Evolutionary conservation across 2,888 invertebrate species (phyloP), one percentile per base, ranked within the genome.

Genomic region (Cataglyphis altisquamis): DNA sequence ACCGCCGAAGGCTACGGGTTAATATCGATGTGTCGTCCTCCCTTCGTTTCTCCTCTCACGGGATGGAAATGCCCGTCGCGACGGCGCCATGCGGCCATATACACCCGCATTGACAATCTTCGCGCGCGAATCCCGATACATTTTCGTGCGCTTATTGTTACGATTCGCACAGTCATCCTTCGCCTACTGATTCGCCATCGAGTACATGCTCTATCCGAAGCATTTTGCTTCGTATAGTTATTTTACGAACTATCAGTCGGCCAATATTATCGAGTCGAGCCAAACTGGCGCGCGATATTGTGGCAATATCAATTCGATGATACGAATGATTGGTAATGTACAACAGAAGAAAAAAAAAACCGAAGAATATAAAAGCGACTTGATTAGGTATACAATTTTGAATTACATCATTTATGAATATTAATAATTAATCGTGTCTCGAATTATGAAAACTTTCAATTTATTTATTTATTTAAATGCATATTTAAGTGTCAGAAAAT

Each of bases 41-140:
- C 77, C 52, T 45, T 45, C 75, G 32, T 29, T 32, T 21, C 29
- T 89, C 83, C 60, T 77, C 39, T n/a, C 41, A 3, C 83, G 82
- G 83, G 80, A 67, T 84, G 85, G 84, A 89, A 88, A 84, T 83
- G 68, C 72, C 52, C 88, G 88, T 88, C 90, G 83, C 82, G 88
- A 88, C 88, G 88, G 84, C 88, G 88, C 89, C 89, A 70, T 41
- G 62, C 70, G 67, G 60, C 48, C 62, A 32, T 48, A 48, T 70
- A 64, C 55, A 48, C 62, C 39, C 80, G 32, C 60, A 21, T 78
- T 60, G 57, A 78, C 78, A 78, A 78, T 78, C 57, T 60, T 70
- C 70, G 70, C 70, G 57, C 41, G 29, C 77, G 21, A 78, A 21
- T 36, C 70, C 57, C 41, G 70, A 78, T 78, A 78, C 70, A 78